Evolutionary conservation across 2,113 vertebrate genomes (phyloP).

Genomic region (Cercopithecus mona): DNA sequence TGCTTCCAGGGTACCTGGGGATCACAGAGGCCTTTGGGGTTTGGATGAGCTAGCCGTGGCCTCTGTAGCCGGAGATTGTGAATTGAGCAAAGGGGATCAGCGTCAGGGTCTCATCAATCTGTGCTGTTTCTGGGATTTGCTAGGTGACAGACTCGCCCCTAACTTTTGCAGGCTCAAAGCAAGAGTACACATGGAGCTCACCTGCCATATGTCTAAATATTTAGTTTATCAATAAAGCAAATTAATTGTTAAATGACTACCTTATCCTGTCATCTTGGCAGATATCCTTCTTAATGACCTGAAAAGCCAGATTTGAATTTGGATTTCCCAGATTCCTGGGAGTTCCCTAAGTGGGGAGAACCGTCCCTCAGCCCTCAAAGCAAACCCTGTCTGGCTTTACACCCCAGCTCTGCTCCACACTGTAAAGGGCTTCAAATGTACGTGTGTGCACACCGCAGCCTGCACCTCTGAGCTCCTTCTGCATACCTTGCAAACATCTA

Average conservation of each 20-base stretch:
- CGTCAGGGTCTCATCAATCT: not conserved
- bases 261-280: not conserved
- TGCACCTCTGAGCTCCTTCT: not conserved
- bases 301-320: not conserved
- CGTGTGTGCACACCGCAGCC: fast-evolving
- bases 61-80: not conserved
- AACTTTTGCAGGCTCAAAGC: not conserved
- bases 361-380: not conserved
- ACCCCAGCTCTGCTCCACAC: not conserved
- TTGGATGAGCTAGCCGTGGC: not conserved
- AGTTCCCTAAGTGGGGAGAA: not conserved
- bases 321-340: not conserved
- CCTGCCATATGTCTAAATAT: not conserved
- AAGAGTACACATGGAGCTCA: not conserved
- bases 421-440: not conserved
- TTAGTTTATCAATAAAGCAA: not conserved
- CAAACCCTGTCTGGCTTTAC: not conserved
- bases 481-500: not conserved
- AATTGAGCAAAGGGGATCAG: not conserved
- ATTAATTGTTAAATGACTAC: not conserved
- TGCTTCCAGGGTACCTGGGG: not conserved
- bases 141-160: not conserved
- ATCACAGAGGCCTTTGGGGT: not conserved
- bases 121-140: not conserved
- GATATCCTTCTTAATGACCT: not conserved